Percentiles rank a stretch among this genome's conserved stretches.
Conservation (phyloP, 2,888 invertebrate genomes). For the Caenorhabditis imperialis region DNA sequence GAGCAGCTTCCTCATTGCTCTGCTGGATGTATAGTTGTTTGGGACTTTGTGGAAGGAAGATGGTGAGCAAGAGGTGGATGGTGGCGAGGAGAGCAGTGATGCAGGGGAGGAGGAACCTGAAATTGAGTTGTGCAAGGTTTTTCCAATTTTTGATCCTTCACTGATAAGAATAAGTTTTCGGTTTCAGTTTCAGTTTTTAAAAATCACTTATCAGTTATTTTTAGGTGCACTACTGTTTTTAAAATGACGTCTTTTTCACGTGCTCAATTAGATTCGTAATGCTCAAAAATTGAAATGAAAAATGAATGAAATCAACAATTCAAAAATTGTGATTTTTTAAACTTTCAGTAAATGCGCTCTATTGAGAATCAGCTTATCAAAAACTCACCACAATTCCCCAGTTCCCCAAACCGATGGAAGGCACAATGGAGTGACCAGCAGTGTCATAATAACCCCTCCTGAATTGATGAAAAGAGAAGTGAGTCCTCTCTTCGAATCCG, state of each 20-base stretch:
- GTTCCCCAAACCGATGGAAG: conserved; percentile 69
- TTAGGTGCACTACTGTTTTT: too few species aligned
- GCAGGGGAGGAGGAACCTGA: conserved; percentile 57
- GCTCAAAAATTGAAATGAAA: too few species aligned
- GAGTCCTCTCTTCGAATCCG: conserved; percentile 65
- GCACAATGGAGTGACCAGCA: conserved; percentile 67
- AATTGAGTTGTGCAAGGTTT: conserved; percentile 3
- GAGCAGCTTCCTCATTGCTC: conserved; percentile 57
- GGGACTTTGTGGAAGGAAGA: conserved; percentile 71
- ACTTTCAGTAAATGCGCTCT: background rate
- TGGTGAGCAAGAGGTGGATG: conserved; percentile 62
- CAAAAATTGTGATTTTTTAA: too few species aligned
- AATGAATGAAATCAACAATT: too few species aligned
- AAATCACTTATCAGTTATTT: too few species aligned
- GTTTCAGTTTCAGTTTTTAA: too few species aligned
- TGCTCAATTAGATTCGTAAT: too few species aligned
- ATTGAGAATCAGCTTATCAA: too few species aligned
- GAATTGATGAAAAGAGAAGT: conserved; percentile 69
- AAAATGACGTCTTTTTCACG: too few species aligned
- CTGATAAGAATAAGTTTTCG: too few species aligned
- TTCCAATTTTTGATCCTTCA: too few species aligned
- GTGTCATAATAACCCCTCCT: conserved; percentile 63
- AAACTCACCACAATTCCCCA: conserved; percentile 61
- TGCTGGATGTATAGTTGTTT: conserved; percentile 74
- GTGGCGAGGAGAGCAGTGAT: conserved; percentile 60